Conservation (phyloP, 2,113 vertebrate species). For the Nannospalax galili region DNA sequence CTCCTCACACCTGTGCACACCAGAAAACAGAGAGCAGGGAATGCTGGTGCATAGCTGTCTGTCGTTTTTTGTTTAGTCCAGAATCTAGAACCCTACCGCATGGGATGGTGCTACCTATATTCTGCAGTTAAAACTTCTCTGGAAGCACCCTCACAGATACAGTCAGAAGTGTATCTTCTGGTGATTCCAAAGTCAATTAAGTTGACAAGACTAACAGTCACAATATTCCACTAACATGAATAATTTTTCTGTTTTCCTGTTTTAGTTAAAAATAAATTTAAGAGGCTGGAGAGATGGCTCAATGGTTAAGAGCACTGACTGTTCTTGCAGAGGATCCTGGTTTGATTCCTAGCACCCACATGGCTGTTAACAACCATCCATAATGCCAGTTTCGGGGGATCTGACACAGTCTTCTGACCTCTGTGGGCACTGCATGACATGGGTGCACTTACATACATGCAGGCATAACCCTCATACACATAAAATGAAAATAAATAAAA, state of each 20-base stretch:
- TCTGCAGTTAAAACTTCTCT: not conserved
- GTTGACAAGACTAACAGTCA: not conserved
- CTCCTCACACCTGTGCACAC: not conserved
- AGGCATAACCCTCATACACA: no score
- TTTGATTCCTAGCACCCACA: no score
- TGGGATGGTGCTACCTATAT: not conserved
- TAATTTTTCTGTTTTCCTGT: not conserved
- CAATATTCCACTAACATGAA: not conserved
- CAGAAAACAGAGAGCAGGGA: not conserved
- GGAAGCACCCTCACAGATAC: not conserved
- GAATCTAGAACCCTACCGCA: not conserved
- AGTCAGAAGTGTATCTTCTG: not conserved
- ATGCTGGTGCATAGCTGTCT: not conserved
- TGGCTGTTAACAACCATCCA: no score
- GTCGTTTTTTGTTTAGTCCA: not conserved
- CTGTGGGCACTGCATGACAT: no score
- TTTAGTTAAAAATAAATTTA: not conserved
- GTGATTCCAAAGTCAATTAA: not conserved
- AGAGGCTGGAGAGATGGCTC: no score
- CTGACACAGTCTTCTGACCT: no score
- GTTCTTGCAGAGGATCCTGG: no score
- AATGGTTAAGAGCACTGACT: no score
- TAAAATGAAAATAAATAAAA: no score
- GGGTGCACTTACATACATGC: no score
- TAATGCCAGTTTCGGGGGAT: no score